Evolutionary conservation across 2,888 invertebrate species (phyloP), one percentile per base, ranked within the genome.

Genomic region (Habrosyne pyritoides): DNA sequence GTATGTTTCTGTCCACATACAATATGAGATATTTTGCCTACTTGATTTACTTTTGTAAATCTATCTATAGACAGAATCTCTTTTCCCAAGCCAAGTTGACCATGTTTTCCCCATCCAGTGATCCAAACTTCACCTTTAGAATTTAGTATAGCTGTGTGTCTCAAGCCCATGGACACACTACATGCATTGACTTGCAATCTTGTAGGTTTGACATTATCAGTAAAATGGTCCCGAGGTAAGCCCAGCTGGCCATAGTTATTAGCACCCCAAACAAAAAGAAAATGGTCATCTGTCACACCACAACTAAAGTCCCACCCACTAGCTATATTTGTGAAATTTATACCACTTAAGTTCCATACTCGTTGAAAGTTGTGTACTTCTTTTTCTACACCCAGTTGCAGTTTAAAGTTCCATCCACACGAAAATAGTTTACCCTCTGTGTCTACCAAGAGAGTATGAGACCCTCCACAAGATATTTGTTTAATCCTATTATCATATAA

Each of bases 241-340:
- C 97, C 97, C 54, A 97, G 86, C 77, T 97, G 97, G 21, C 96
- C 96, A 79, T 95, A 95, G 60, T 93, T 92, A 81, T 97, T 97
- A 21, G 96, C 96, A 5, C 98, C 98, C 97, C 97, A 98, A 2
- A 95, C 95, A 86, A 95, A 95, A 1, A 97, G 83, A 54, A 94
- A 93, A 51, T 95, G 94, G 62, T 94, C 94, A 73, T 94, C 93
- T 22, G 96, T 94, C 21, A 97, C 93, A 47, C 95, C 97, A 66
- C 96, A 95, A 55, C 96, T 96, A 64, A 95, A 95, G 76, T 97
- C 96, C 97, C 97, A 97, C n/a, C 97, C 97, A 69, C 96, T 96
- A 33, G 94, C 94, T 57, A 97, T 90, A 64, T 94, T 93, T 53
- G 91, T 91, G 61, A 96, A 94, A 57, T 69, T 92, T 77, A 82